Conservation (phyloP, 2,113 vertebrate species). For the Gasterosteus aculeatus region DNA sequence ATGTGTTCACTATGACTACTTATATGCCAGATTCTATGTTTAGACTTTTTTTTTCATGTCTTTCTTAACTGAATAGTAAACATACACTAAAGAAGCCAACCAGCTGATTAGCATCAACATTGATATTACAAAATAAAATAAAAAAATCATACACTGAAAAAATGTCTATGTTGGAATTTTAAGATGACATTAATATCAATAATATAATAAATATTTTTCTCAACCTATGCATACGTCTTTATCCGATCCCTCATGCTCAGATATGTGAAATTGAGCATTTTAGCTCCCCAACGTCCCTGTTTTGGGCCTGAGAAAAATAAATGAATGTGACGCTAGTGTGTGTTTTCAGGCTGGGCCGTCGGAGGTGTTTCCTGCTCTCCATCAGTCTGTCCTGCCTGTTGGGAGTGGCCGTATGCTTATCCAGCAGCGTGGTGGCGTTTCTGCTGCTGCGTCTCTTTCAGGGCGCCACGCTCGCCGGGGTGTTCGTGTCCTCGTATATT, state of each 20-base stretch:
- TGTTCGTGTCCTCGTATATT: constrained; percentile 86
- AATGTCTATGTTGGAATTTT: not conserved
- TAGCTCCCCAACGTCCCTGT: not conserved
- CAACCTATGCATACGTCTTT: not conserved
- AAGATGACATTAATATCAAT: not conserved
- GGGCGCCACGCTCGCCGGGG: constrained; percentile 81
- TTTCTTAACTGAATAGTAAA: too few species aligned
- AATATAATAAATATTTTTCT: not conserved
- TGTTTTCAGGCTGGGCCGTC: constrained; percentile 84
- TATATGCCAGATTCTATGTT: not conserved
- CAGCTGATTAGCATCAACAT: not conserved
- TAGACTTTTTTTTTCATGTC: not conserved
- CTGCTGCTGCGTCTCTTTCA: constrained; percentile 82
- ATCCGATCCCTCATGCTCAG: not conserved
- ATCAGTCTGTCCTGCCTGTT: constrained; percentile 81
- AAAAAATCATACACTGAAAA: too few species aligned
- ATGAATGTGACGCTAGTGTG: not conserved
- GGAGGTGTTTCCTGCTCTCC: constrained; percentile 77
- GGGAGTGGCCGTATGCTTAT: constrained; percentile 80
- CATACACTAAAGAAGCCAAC: not conserved
- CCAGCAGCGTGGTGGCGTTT: constrained; percentile 74
- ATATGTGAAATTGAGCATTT: not conserved
- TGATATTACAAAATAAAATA: not conserved
- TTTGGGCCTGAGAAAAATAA: not conserved
- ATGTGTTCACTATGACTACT: not conserved